Conservation (phyloP, 37 sponge, comb jelly and placozoan genomes). For the Eunapius fragilis region DNA sequence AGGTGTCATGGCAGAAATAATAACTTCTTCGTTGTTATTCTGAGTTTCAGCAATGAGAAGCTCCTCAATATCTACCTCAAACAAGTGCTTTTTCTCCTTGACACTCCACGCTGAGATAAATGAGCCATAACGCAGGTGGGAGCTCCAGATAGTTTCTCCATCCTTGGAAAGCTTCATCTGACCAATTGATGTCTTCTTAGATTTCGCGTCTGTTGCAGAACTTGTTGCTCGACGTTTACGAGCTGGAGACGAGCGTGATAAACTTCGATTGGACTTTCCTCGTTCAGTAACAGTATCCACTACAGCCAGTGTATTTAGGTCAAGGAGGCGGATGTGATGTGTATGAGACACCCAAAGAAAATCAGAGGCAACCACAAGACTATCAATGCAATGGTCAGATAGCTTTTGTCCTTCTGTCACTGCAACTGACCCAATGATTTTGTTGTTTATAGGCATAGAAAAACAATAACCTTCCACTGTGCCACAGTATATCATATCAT, state of each 20-base stretch:
- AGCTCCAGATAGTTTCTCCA: constrained; percentile 73
- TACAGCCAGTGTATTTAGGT: constrained; percentile 45
- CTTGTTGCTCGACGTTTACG: neutral
- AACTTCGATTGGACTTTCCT: neutral
- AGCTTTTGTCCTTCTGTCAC: constrained; percentile 43
- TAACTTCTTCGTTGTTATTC: constrained; percentile 17
- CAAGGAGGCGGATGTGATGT: constrained; percentile 61
- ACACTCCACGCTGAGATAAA: constrained; percentile 76
- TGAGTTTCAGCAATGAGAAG: neutral
- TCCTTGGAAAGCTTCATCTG: constrained; percentile 38
- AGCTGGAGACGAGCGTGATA: constrained; percentile 1
- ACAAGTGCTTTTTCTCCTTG: constrained; percentile 32
- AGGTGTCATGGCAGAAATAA: constrained; percentile 71
- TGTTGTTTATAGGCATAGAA: constrained; percentile 25
- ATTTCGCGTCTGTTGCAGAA: neutral
- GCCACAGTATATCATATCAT: constrained; percentile 55
- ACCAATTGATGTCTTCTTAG: constrained; percentile 47
- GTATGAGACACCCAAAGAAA: constrained; percentile 75
- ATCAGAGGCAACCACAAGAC: constrained; percentile 44
- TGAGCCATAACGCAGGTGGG: constrained; percentile 45
- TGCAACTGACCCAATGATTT: constrained; percentile 11
- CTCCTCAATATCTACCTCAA: constrained; percentile 33
- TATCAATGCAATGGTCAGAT: constrained; percentile 59
- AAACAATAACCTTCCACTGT: constrained; percentile 81
- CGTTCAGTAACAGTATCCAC: constrained; percentile 2